Percentiles rank a stretch among this genome's conserved stretches.
phyloP scores from a whole-genome alignment of 2,888 invertebrate genomes.

The Polyommatus iphigenia region DNA sequence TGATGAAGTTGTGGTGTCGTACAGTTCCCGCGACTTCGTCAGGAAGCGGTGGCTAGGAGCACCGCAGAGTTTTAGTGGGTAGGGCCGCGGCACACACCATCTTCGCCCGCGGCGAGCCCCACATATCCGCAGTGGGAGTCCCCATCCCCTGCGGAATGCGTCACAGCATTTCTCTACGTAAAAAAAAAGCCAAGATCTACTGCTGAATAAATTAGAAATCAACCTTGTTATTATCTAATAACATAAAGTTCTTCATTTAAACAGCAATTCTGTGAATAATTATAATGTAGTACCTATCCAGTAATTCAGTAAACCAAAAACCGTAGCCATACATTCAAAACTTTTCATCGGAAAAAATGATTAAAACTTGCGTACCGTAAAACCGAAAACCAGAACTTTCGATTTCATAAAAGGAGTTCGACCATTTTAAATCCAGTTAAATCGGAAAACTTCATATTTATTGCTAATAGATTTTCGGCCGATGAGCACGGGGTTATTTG shows the following conservation, averaged over 20 bases:
- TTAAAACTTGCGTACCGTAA: constrained; percentile 64
- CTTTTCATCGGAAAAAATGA: neutral
- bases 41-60: no score
- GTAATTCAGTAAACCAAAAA: neutral
- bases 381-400: constrained; percentile 66
- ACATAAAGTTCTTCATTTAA: neutral
- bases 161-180: no score
- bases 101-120: no score
- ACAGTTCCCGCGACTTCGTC: no score
- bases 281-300: neutral
- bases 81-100: no score
- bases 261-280: neutral
- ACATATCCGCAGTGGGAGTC: no score
- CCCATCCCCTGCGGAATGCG: no score
- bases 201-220: no score
- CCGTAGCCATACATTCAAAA: neutral
- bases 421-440: constrained; percentile 75
- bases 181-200: no score
- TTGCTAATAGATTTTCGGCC: constrained; percentile 79
- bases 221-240: no score
- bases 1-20: no score
- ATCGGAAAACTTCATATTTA: constrained; percentile 80
- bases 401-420: constrained; percentile 57
- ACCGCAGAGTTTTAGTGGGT: no score
- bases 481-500: constrained; percentile 76